phyloP scores from a whole-genome alignment of 2,888 invertebrate genomes.

The Entomobrya multifasciata region DNA sequence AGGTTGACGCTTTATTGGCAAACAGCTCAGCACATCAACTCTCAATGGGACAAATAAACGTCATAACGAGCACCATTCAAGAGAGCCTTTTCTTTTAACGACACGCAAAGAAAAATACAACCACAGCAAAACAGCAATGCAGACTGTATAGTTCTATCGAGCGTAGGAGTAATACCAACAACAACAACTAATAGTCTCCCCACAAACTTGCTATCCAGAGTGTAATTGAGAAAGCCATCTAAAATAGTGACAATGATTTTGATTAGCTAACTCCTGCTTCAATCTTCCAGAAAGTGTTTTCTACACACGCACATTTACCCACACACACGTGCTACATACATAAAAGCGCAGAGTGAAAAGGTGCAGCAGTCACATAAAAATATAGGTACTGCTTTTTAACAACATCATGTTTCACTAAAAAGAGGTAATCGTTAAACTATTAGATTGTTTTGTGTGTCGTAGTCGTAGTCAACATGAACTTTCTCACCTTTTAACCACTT shows the following conservation, averaged over 20 bases:
- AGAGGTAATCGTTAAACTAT: constrained; percentile 35
- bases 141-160: too few species aligned
- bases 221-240: background rate
- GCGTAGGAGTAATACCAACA: too few species aligned
- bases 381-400: constrained; percentile 39
- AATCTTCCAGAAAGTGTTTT: constrained; percentile 45
- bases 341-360: too few species aligned
- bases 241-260: constrained; percentile 73
- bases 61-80: constrained; percentile 76
- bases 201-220: constrained; percentile 10
- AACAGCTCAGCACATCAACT: constrained; percentile 59
- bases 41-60: constrained; percentile 73
- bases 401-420: background rate
- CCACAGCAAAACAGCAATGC: background rate
- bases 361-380: background rate
- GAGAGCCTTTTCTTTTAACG: constrained; percentile 48
- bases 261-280: constrained; percentile 57
- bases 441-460: background rate
- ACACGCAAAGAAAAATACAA: constrained; percentile 52
- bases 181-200: background rate
- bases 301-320: constrained; percentile 37
- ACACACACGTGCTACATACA: too few species aligned
- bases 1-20: constrained; percentile 60
- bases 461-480: background rate
- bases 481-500: too few species aligned